Evolutionary conservation across 2,113 vertebrate species (phyloP).

Genomic region (Cacatua alba): DNA sequence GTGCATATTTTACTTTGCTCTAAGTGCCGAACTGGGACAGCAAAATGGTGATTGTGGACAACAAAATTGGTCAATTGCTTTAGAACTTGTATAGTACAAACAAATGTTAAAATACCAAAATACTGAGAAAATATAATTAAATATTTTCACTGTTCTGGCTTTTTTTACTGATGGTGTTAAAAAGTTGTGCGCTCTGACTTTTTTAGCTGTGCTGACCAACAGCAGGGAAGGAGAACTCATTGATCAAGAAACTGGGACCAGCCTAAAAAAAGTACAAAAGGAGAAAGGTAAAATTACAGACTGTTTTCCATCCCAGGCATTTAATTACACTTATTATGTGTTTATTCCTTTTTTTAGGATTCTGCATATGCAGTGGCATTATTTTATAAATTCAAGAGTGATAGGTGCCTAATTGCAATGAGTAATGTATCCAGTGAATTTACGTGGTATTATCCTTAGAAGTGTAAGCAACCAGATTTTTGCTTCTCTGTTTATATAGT

Average conservation of each 20-base stretch:
- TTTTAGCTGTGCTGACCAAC: slow-evolving; percentile 75
- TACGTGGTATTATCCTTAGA: neutral
- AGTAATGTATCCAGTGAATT: slow-evolving; percentile 28
- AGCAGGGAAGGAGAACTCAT: slow-evolving; percentile 79
- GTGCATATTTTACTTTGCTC: neutral
- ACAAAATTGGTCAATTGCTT: neutral
- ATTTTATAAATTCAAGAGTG: slow-evolving; percentile 1
- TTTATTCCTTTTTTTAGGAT: neutral
- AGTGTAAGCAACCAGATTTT: neutral
- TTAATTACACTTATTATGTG: neutral
- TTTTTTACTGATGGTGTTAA: neutral
- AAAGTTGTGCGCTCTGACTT: slow-evolving; percentile 27
- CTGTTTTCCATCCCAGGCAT: neutral
- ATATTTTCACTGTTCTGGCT: neutral
- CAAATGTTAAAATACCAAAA: neutral
- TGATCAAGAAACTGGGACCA: slow-evolving; percentile 81
- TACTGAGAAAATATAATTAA: neutral
- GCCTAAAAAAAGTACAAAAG: slow-evolving; percentile 87
- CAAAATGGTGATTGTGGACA: neutral
- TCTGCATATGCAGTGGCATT: neutral
- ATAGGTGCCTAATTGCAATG: slow-evolving; percentile 31
- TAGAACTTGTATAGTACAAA: neutral
- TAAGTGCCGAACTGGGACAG: neutral
- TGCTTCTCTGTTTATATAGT: neutral
- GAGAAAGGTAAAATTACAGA: slow-evolving; percentile 83